These are phyloP conservation scores for Saimiri boliviensis DNA, from an alignment of 2,113 vertebrate genomes.

Conservation along the genomic window DNA sequence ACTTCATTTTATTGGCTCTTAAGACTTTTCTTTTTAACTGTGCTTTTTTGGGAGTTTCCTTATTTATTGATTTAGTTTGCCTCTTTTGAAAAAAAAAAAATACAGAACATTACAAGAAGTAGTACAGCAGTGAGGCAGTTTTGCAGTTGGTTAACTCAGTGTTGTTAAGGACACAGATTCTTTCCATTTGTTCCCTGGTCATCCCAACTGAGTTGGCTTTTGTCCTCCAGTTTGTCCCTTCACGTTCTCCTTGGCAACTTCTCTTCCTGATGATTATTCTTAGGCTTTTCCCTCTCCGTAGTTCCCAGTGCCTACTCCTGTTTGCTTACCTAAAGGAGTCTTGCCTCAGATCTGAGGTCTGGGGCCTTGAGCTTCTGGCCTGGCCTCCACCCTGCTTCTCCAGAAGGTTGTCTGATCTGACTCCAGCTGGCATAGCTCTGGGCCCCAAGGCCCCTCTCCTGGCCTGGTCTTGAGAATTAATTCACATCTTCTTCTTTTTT, in stretches of 20 bases:
- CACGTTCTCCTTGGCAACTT: not conserved
- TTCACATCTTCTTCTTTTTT: not conserved
- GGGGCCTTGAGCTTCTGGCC: not conserved
- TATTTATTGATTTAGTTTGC: not conserved
- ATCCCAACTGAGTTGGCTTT: slow-evolving; percentile 2
- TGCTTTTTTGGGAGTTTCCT: not conserved
- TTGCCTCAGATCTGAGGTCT: not conserved
- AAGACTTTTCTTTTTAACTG: not conserved
- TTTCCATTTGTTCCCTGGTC: slow-evolving; percentile 50
- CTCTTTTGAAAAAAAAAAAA: not conserved
- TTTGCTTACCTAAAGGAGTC: slow-evolving; percentile 26
- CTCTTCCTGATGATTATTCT: slow-evolving; percentile 17
- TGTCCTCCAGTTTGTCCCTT: slow-evolving; percentile 11
- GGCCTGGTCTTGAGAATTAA: not conserved
- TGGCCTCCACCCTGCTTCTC: not conserved
- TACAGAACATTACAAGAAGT: not conserved
- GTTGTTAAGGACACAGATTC: slow-evolving; percentile 67
- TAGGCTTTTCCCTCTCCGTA: not conserved
- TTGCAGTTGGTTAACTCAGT: not conserved
- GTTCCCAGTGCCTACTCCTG: not conserved
- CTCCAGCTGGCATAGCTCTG: not conserved
- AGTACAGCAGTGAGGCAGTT: not conserved
- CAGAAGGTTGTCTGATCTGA: not conserved
- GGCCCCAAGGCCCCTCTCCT: not conserved
- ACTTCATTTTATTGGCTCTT: slow-evolving; percentile 37